phyloP scores from a whole-genome alignment of 2,888 invertebrate species.

The Tinea trinotella region DNA sequence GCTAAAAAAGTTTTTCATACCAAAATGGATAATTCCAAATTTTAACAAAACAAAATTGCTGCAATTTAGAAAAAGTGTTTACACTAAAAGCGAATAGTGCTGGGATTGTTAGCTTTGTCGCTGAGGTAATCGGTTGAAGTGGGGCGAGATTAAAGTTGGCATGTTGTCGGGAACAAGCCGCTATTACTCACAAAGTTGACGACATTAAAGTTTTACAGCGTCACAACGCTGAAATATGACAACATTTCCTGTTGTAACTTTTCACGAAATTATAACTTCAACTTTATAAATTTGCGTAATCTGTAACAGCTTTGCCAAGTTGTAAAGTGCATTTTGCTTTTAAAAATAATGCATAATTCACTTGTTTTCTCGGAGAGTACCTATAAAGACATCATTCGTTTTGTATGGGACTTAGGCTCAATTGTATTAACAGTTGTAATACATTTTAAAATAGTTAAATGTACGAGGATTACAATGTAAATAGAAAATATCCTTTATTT shows the following conservation, averaged over 20 bases:
- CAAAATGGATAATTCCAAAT: no score
- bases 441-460: no score
- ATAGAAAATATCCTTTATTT: no score
- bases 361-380: no score
- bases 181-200: constrained; percentile 51
- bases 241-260: constrained; percentile 24
- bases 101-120: constrained; percentile 15
- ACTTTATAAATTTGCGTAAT: constrained; percentile 16
- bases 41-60: constrained; percentile 1
- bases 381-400: no score
- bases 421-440: no score
- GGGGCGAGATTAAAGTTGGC: constrained; percentile 14
- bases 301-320: not conserved
- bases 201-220: constrained; percentile 46
- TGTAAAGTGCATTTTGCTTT: no score
- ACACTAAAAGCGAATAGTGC: not conserved
- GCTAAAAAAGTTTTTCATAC: no score
- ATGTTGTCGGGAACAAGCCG: constrained; percentile 34
- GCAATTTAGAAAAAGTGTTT: not conserved
- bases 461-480: no score
- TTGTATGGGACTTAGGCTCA: no score
- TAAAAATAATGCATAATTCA: no score
- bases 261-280: constrained; percentile 11
- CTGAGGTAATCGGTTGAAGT: constrained; percentile 17
- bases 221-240: constrained; percentile 42